phyloP scores from a whole-genome alignment of 2,113 vertebrate genomes.

The Cephalopterus ornatus region DNA sequence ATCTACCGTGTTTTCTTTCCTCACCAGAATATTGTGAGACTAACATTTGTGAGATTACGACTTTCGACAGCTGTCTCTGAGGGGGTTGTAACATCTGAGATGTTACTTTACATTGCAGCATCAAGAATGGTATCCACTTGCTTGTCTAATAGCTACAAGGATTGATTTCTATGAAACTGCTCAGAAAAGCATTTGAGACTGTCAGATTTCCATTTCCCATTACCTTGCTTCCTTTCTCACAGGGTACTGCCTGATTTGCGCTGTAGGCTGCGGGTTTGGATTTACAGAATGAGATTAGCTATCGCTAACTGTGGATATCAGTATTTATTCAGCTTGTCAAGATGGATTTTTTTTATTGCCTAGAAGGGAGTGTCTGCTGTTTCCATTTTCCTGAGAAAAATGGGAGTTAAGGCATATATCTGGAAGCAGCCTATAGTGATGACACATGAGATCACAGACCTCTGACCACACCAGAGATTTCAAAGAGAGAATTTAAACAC shows the following conservation, averaged over 20 bases:
- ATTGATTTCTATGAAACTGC: neutral
- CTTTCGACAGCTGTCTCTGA: neutral
- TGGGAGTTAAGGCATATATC: neutral
- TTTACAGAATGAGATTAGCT: constrained; percentile 24
- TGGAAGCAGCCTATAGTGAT: neutral
- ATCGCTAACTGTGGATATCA: neutral
- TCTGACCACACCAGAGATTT: neutral
- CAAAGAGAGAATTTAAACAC: neutral
- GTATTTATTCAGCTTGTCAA: constrained; percentile 58
- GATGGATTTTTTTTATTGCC: constrained; percentile 17
- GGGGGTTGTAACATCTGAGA: neutral
- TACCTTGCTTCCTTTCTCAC: neutral
- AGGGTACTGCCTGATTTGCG: neutral
- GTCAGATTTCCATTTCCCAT: neutral
- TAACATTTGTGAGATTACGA: neutral
- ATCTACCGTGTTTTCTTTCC: neutral
- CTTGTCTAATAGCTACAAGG: neutral
- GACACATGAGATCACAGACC: neutral
- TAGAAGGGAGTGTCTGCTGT: constrained; percentile 29
- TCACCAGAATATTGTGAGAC: neutral
- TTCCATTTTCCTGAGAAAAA: constrained; percentile 51
- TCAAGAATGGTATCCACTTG: neutral
- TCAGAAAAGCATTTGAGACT: neutral
- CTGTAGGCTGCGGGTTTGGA: neutral
- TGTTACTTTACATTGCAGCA: neutral